A percentile compares a stretch with the other conserved stretches of the same genome.
Conservation (phyloP, 1,140 invertebrate species). For the Asobara japonica region DNA sequence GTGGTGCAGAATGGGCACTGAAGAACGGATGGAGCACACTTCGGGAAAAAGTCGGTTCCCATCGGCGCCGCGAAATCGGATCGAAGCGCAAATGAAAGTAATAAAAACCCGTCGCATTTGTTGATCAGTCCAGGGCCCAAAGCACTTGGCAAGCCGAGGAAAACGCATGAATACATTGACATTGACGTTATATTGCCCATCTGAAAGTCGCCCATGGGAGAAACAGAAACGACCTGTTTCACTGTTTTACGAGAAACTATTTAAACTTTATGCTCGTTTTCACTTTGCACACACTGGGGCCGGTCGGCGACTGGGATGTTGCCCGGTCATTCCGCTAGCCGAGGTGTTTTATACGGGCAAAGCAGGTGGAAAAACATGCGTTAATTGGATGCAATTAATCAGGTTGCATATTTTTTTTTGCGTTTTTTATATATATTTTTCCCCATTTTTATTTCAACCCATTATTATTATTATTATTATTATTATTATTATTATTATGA, state of each 20-base stretch:
- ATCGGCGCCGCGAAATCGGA: too few relatives aligned
- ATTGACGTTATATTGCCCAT: background rate
- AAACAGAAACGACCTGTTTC: conserved; percentile 34
- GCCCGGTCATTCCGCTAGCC: conserved; percentile 10
- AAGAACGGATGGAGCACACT: too few relatives aligned
- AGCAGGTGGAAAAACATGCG: background rate
- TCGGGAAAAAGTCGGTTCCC: too few relatives aligned
- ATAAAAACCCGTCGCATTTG: too few relatives aligned
- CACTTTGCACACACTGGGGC: background rate
- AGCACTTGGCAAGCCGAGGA: background rate
- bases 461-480: too few relatives aligned
- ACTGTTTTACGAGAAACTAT: conserved; percentile 43
- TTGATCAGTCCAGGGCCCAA: too few relatives aligned
- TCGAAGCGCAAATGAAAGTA: too few relatives aligned
- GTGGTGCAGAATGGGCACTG: too few relatives aligned
- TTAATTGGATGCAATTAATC: background rate
- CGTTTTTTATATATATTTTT: too few relatives aligned
- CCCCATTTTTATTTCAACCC: too few relatives aligned
- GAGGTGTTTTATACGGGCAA: conserved; percentile 1
- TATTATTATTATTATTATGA: too few relatives aligned
- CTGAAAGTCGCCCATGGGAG: conserved; percentile 11
- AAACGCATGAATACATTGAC: conserved; percentile 1
- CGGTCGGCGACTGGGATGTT: conserved; percentile 20
- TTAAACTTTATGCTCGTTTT: conserved; percentile 44
- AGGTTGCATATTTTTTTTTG: too few relatives aligned